Percentiles rank a stretch among this genome's conserved stretches.
These are phyloP conservation scores for Phortica magna DNA, from an alignment of 2,888 invertebrate species.

Conservation along the genomic window DNA sequence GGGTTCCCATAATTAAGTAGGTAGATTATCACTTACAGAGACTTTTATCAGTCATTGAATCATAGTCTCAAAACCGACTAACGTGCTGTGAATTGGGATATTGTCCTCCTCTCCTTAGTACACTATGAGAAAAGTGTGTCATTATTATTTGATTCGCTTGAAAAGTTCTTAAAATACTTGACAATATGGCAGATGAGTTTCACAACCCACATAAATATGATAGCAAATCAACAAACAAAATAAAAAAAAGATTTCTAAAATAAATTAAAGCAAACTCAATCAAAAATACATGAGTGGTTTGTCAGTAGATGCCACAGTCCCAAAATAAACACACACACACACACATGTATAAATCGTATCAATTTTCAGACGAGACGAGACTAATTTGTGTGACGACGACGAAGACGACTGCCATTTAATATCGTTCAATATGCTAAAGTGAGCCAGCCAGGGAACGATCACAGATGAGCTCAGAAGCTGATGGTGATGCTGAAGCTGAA, in stretches of 20 bases:
- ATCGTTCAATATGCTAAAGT: slow-evolving; percentile 14
- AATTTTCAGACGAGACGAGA: slow-evolving; percentile 18
- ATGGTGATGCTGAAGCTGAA: too few relatives aligned
- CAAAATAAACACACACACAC: background rate
- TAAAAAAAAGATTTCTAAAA: background rate
- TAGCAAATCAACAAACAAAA: background rate
- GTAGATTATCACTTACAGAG: too few relatives aligned
- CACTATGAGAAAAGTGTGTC: too few relatives aligned
- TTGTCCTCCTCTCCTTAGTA: too few relatives aligned
- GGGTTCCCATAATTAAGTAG: too few relatives aligned
- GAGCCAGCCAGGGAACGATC: background rate
- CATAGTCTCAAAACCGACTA: too few relatives aligned
- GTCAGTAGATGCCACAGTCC: background rate
- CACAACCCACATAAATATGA: too few relatives aligned
- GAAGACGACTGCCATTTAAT: slow-evolving; percentile 5
- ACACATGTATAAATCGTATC: slow-evolving; percentile 2
- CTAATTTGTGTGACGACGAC: slow-evolving; percentile 1
- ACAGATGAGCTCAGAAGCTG: background rate
- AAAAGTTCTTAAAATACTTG: too few relatives aligned
- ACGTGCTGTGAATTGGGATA: too few relatives aligned
- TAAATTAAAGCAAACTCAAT: background rate
- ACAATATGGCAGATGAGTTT: too few relatives aligned
- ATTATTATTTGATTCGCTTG: too few relatives aligned
- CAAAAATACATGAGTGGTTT: background rate
- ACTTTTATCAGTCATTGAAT: too few relatives aligned